Evolutionary conservation across 2,113 vertebrate genomes (phyloP).

Genomic region (Apodemus sylvaticus): DNA sequence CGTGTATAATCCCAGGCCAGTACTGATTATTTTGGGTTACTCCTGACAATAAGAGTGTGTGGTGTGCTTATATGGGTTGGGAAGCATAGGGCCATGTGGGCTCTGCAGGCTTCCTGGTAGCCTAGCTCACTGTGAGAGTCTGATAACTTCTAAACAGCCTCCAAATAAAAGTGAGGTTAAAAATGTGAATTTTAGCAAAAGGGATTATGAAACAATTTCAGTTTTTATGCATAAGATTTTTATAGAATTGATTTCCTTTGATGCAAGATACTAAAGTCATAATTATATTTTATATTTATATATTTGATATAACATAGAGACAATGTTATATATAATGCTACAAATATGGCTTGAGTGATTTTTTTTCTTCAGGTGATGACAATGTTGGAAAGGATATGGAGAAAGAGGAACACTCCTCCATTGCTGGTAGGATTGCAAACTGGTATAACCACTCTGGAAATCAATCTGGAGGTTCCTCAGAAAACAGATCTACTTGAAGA

Average conservation of each 20-base stretch:
- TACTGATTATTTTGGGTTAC: not conserved
- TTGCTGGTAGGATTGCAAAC: too few relatives aligned
- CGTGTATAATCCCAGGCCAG: not conserved
- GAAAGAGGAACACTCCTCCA: too few relatives aligned
- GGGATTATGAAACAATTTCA: not conserved
- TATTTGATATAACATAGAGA: not conserved
- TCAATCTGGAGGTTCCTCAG: too few relatives aligned
- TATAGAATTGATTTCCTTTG: not conserved
- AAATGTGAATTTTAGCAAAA: not conserved
- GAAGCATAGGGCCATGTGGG: not conserved
- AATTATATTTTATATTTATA: not conserved
- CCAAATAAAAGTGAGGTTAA: not conserved
- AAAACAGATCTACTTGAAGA: too few relatives aligned
- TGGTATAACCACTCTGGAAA: too few relatives aligned
- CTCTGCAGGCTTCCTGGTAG: fast-evolving
- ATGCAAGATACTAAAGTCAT: not conserved
- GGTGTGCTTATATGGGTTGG: not conserved
- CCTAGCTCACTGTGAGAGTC: not conserved
- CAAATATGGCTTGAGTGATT: not conserved
- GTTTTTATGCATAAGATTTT: not conserved
- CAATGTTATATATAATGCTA: not conserved
- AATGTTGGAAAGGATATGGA: too few relatives aligned
- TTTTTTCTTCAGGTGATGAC: not conserved
- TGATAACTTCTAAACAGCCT: not conserved
- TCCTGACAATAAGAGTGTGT: not conserved